These are phyloP conservation scores for Brachionus rubens DNA, from an alignment of 1,140 invertebrate genomes.

Conservation along the genomic window DNA sequence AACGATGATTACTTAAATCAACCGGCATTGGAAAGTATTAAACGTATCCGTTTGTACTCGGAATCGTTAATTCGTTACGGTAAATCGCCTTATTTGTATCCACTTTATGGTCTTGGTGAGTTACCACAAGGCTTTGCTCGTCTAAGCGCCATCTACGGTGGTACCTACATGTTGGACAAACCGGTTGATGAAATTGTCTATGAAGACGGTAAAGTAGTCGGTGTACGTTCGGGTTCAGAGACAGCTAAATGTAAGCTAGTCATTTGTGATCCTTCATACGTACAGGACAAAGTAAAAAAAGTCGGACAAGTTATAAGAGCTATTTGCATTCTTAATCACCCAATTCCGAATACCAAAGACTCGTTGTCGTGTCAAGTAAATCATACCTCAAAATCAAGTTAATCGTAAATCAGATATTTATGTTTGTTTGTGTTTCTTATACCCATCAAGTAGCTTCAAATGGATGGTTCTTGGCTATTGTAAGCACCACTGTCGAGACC, in stretches of 20 bases:
- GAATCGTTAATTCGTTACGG: constrained; percentile 95
- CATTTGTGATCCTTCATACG: constrained; percentile 97
- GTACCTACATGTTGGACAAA: constrained; percentile 99
- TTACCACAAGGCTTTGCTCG: constrained; percentile 97
- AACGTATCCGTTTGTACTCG: constrained; percentile 89
- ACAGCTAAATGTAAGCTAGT: constrained; percentile 92
- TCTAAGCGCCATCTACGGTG: constrained; percentile 96
- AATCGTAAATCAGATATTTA: constrained; percentile 77
- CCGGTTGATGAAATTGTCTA: constrained; percentile 89
- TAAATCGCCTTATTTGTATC: constrained; percentile 97
- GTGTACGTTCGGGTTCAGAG: constrained; percentile 88
- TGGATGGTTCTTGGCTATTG: constrained; percentile 97
- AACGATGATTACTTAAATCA: constrained; percentile 74
- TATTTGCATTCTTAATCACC: constrained; percentile 96
- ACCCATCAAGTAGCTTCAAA: constrained; percentile 95
- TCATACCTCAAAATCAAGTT: constrained; percentile 97
- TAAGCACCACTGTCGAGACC: constrained; percentile 98
- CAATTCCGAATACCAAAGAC: constrained; percentile 78
- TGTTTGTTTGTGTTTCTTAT: constrained; percentile 89
- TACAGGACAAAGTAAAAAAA: constrained; percentile 73
- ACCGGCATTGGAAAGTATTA: constrained; percentile 77
- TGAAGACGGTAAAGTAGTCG: constrained; percentile 79
- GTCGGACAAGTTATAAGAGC: constrained; percentile 83
- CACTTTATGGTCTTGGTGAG: constrained; percentile 97
- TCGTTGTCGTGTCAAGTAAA: constrained; percentile 97